Conservation (phyloP, 2,888 invertebrate species). For the Cephalotes varians region DNA sequence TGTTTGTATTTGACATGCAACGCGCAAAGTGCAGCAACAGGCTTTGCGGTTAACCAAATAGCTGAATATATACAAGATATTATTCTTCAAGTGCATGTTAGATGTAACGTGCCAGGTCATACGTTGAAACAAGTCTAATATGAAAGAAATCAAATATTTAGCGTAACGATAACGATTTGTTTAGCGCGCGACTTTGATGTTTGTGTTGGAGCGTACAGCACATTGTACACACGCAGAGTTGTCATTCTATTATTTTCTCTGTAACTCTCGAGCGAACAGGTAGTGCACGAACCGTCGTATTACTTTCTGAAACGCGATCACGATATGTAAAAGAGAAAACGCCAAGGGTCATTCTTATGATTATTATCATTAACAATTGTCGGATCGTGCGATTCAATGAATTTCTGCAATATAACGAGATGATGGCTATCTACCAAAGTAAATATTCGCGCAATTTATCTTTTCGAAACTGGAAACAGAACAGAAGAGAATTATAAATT, state of each 20-base stretch:
- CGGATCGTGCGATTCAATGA: not conserved
- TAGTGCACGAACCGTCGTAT: not conserved
- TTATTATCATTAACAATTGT: conserved; percentile 7
- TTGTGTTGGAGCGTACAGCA: not conserved
- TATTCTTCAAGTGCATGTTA: not conserved
- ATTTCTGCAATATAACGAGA: not conserved
- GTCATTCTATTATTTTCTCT: not conserved
- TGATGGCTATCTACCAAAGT: not conserved
- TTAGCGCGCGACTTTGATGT: not conserved
- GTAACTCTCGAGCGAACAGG: not conserved
- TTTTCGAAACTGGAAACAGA: not conserved
- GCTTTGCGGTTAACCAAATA: conserved; percentile 22
- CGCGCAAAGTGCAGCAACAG: conserved; percentile 31
- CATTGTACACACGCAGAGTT: not conserved
- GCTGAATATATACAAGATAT: not conserved
- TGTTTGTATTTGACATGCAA: conserved; percentile 18
- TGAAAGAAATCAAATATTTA: not conserved
- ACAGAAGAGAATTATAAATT: not conserved
- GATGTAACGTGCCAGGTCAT: not conserved
- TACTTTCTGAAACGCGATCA: conserved; percentile 7
- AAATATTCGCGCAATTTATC: not conserved
- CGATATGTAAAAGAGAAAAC: not conserved
- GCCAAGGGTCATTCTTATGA: not conserved
- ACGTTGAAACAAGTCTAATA: not conserved
- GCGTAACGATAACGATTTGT: not conserved